Conservation (phyloP, 2,113 vertebrate genomes). For the Damaliscus lunatus region DNA sequence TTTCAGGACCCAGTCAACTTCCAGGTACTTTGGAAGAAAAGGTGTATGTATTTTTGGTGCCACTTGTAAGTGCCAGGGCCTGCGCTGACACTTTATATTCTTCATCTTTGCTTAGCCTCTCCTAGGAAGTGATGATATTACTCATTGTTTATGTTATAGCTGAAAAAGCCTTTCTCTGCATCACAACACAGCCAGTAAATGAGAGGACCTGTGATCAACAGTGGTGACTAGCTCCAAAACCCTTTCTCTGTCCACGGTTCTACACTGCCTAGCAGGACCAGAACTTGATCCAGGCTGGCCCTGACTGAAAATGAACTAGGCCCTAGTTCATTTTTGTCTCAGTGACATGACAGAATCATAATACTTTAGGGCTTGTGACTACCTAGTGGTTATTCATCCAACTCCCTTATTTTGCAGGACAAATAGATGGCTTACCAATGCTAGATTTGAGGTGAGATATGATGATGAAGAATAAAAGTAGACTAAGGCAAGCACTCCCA, state of each 20-base stretch:
- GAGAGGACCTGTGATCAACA: not conserved
- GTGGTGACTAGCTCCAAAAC: not conserved
- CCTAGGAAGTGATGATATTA: not conserved
- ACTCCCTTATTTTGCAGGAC: not conserved
- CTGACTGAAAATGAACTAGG: not conserved
- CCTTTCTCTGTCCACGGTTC: not conserved
- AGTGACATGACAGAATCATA: not conserved
- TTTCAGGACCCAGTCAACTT: not conserved
- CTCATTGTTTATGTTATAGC: not conserved
- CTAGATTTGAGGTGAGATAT: not conserved
- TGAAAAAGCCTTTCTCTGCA: not conserved
- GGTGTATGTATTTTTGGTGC: not conserved
- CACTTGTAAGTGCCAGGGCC: too few species aligned
- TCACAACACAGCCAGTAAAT: not conserved
- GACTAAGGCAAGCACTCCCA: not conserved
- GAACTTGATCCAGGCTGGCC: not conserved
- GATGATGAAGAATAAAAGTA: not conserved
- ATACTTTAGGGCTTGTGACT: not conserved
- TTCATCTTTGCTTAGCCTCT: not conserved
- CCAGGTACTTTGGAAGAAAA: not conserved
- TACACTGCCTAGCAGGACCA: not conserved
- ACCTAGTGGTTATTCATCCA: not conserved
- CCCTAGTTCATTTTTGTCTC: not conserved
- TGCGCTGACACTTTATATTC: not conserved
- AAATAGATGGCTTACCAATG: not conserved